Evolutionary conservation across 2,888 invertebrate genomes (phyloP).

Genomic region (Scaptomyza flava): DNA sequence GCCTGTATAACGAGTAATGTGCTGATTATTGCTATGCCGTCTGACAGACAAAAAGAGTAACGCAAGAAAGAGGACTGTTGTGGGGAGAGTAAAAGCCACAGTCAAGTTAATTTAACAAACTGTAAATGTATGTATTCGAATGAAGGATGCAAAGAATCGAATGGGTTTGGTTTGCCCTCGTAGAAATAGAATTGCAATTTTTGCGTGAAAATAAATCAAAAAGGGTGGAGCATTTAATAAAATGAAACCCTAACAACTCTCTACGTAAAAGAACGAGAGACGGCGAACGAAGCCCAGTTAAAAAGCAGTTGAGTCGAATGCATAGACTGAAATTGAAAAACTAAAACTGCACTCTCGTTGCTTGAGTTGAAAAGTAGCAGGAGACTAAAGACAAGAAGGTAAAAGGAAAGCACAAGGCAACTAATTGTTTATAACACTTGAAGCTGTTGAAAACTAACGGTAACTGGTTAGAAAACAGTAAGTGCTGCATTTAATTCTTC

Average conservation of each 20-base stretch:
- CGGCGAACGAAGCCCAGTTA: background rate
- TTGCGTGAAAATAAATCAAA: slow-evolving; percentile 47
- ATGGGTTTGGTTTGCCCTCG: slow-evolving; percentile 16
- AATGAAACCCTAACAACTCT: slow-evolving; percentile 55
- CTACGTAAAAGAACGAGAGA: background rate
- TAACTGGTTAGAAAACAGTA: background rate
- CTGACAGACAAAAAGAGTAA: slow-evolving; percentile 24
- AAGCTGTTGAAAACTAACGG: background rate
- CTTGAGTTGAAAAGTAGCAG: background rate
- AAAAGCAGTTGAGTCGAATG: background rate
- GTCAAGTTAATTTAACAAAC: slow-evolving; percentile 35
- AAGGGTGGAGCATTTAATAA: slow-evolving; percentile 55
- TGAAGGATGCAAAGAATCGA: slow-evolving; percentile 36
- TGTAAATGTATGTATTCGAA: slow-evolving; percentile 34
- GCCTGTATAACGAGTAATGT: slow-evolving; percentile 7
- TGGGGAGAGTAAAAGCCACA: slow-evolving; percentile 5
- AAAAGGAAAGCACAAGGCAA: background rate
- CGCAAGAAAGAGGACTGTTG: background rate
- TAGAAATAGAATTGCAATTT: slow-evolving; percentile 17
- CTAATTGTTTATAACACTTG: background rate
- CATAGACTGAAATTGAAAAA: background rate
- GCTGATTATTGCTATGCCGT: slow-evolving; percentile 46
- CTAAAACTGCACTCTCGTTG: background rate
- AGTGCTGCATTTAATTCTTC: background rate
- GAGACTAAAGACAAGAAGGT: too few species aligned